Evolutionary conservation across 2,888 invertebrate genomes (phyloP).

Genomic region (Heliconius hortense): DNA sequence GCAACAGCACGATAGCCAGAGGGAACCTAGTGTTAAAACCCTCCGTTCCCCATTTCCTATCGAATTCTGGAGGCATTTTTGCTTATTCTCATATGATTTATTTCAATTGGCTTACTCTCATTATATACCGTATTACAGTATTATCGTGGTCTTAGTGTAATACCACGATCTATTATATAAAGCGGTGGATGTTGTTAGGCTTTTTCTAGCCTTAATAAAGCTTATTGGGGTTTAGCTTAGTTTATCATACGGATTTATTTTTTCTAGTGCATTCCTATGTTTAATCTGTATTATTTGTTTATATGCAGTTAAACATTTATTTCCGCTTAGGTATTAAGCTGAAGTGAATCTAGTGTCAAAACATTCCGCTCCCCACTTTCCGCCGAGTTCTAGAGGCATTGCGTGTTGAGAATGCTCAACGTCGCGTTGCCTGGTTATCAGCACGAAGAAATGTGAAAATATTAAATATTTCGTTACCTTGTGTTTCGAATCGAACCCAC

Average conservation of each 20-base stretch:
- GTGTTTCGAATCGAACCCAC: background rate
- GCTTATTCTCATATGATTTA: too few relatives aligned
- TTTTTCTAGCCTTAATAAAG: constrained; percentile 7
- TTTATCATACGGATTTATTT: constrained; percentile 1
- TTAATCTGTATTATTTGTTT: background rate
- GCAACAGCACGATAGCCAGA: too few relatives aligned
- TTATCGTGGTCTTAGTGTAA: background rate
- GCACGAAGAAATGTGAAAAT: too few relatives aligned
- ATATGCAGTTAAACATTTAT: background rate
- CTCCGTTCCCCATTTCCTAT: too few relatives aligned
- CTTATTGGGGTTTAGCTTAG: background rate
- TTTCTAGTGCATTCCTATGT: background rate
- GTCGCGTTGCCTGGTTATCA: background rate
- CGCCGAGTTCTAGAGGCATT: background rate
- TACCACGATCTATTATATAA: constrained; percentile 4
- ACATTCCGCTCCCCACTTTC: background rate
- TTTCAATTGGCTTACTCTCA: background rate
- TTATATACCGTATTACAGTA: background rate
- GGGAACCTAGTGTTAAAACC: too few relatives aligned
- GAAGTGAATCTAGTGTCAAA: background rate
- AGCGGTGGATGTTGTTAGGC: background rate
- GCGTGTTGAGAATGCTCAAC: background rate
- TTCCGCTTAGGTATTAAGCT: background rate
- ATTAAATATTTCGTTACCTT: background rate
- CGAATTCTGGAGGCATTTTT: too few relatives aligned